Percentiles rank a stretch among this genome's conserved stretches.
Evolutionary conservation across 2,113 vertebrate genomes (phyloP).

Genomic region (Callopanchax toddi): DNA sequence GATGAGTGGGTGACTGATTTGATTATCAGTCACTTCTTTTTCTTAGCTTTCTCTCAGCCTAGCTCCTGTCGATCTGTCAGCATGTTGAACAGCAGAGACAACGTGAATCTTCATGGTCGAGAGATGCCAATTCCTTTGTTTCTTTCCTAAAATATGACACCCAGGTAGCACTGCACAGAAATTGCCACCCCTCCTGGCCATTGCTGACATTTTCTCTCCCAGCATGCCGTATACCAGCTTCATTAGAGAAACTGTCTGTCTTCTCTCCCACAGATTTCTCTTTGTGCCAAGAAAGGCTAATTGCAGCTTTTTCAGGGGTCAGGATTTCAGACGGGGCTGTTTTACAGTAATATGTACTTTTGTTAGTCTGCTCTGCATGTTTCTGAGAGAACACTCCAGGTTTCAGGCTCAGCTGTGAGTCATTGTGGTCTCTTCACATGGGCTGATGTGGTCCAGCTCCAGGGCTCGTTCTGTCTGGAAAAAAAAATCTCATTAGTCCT

Average conservation of each 20-base stretch:
- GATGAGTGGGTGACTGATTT: not conserved
- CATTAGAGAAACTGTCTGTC: conserved; percentile 28
- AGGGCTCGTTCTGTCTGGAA: not conserved
- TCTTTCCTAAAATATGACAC: conserved; percentile 21
- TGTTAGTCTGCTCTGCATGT: conserved; percentile 20
- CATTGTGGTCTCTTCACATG: conserved; percentile 18
- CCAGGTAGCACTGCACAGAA: conserved; percentile 16
- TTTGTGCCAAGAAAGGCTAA: conserved; percentile 35
- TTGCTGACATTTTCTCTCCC: conserved; percentile 61
- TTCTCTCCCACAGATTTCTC: conserved; percentile 9
- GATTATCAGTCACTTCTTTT: conserved; percentile 5
- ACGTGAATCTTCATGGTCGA: conserved; percentile 9
- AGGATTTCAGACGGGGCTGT: conserved; percentile 2
- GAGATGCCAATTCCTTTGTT: conserved; percentile 32
- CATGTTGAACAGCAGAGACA: conserved; percentile 22
- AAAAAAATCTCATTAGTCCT: not conserved
- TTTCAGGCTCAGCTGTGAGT: conserved; percentile 1
- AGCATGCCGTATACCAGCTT: conserved; percentile 36
- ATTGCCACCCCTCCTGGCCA: conserved; percentile 16
- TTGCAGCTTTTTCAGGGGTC: conserved; percentile 32
- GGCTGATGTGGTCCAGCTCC: not conserved
- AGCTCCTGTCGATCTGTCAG: conserved; percentile 20
- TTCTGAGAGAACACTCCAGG: conserved; percentile 7
- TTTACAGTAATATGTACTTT: conserved; percentile 15
- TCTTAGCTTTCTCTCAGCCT: conserved; percentile 14